Base-by-base conservation (phyloP, 35 echinoderm and acorn worm species). In the Ptychodera flava region DNA sequence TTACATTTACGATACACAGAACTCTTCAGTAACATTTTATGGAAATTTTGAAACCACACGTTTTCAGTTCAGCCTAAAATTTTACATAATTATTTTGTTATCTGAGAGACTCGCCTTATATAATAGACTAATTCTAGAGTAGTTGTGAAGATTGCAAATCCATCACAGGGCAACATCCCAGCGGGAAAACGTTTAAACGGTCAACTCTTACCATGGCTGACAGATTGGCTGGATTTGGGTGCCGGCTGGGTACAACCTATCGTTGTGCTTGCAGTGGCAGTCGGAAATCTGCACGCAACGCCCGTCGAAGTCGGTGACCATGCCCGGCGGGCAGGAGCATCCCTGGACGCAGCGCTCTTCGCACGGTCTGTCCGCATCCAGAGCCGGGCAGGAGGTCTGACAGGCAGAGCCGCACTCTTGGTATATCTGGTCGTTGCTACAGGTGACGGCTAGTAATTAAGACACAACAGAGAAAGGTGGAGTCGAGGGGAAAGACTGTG, bases 121-220 rank as follows among this genome's bases (percentile, higher is more conserved):
- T n/a, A n/a, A n/a, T n/a, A n/a, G n/a, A n/a, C n/a, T n/a, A n/a
- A n/a, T n/a, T n/a, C n/a, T n/a, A n/a, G n/a, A n/a, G n/a, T n/a
- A n/a, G n/a, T n/a, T n/a, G n/a, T n/a, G n/a, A n/a, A n/a, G n/a
- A n/a, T n/a, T n/a, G n/a, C n/a, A n/a, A n/a, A n/a, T n/a, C n/a
- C n/a, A n/a, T n/a, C n/a, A n/a, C n/a, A n/a, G n/a, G n/a, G n/a
- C n/a, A n/a, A n/a, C n/a, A n/a, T n/a, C n/a, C n/a, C n/a, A n/a
- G n/a, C n/a, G n/a, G n/a, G n/a, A n/a, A n/a, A n/a, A n/a, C n/a
- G n/a, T n/a, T n/a, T n/a, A n/a, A n/a, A n/a, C n/a, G n/a, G n/a
- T n/a, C n/a, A n/a, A n/a, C n/a, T n/a, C n/a, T 36, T 83, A 83
- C 82, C 82, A 83, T 30, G 16, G 16, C 28, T 83, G 82, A 36